These are phyloP conservation scores for Burhinus oedicnemus DNA, from an alignment of 2,113 vertebrate genomes.

Conservation along the genomic window DNA sequence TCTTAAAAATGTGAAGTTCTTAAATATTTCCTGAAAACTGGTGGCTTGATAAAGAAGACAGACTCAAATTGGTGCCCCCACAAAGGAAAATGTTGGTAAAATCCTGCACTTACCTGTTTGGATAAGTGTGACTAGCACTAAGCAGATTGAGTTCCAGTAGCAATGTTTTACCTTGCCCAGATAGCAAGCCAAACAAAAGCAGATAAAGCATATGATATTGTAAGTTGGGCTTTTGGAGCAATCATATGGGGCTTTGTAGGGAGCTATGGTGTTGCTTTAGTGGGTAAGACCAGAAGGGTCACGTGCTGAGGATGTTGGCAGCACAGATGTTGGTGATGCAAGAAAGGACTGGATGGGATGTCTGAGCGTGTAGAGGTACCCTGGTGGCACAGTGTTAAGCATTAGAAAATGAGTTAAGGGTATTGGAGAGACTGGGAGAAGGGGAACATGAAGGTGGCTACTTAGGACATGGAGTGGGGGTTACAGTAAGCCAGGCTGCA, in stretches of 20 bases:
- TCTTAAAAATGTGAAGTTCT: background rate
- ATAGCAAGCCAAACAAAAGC: background rate
- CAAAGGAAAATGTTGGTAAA: background rate
- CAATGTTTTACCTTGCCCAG: background rate
- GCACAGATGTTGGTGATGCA: background rate
- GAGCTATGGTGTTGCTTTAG: background rate
- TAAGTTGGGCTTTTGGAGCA: background rate
- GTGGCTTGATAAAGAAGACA: background rate
- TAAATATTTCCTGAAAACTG: background rate
- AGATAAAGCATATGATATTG: background rate
- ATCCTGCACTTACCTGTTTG: background rate
- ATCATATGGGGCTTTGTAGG: fast-evolving
- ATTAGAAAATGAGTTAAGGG: background rate
- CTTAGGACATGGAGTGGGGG: background rate
- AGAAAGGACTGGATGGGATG: background rate
- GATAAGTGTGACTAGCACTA: background rate
- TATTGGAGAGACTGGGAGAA: background rate
- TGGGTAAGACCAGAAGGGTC: background rate
- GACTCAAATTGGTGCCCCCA: background rate
- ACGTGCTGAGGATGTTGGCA: background rate
- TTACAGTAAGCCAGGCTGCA: background rate
- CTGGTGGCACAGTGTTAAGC: background rate
- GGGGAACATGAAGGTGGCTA: background rate
- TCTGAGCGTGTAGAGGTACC: background rate
- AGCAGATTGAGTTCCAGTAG: background rate